A percentile compares a stretch with the other conserved stretches of the same genome.
These are phyloP conservation scores for Clunio marinus DNA, from an alignment of 2,888 invertebrate species.

Conservation along the genomic window DNA sequence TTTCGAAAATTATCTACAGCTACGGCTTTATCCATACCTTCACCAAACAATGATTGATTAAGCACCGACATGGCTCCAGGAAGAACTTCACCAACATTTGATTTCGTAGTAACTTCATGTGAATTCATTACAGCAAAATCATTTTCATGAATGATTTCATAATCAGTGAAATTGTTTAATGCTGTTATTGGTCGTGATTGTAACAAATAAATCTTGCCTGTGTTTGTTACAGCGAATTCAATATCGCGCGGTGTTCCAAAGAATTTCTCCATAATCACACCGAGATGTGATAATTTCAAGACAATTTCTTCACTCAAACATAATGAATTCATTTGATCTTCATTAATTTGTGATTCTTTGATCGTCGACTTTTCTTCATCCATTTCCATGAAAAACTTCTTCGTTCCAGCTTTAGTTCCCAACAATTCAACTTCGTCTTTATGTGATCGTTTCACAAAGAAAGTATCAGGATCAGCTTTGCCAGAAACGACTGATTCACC, in stretches of 20 bases:
- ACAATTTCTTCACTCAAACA: constrained; percentile 58
- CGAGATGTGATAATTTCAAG: constrained; percentile 57
- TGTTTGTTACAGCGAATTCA: constrained; percentile 70
- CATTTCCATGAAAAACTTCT: constrained; percentile 55
- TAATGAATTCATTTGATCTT: constrained; percentile 49
- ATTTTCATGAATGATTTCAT: constrained; percentile 73
- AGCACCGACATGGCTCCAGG: constrained; percentile 61
- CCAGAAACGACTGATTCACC: constrained; percentile 85
- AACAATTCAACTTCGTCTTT: constrained; percentile 52
- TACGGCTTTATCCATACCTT: not conserved
- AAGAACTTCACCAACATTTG: constrained; percentile 70
- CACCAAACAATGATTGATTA: constrained; percentile 42
- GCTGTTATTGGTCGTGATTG: constrained; percentile 77
- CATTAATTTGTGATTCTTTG: constrained; percentile 47
- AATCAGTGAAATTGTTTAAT: constrained; percentile 67
- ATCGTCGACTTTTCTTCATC: constrained; percentile 50
- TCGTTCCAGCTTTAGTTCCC: constrained; percentile 54
- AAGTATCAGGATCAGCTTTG: constrained; percentile 69
- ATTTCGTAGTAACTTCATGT: constrained; percentile 63
- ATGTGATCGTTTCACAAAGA: constrained; percentile 56
- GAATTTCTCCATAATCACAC: constrained; percentile 59
- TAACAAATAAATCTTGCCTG: constrained; percentile 61
- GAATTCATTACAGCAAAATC: constrained; percentile 64
- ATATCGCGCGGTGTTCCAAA: constrained; percentile 72
- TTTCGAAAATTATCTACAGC: not conserved